Base-by-base conservation (phyloP, 2,797 vertebrate species). In the Vipera ursinii region DNA sequence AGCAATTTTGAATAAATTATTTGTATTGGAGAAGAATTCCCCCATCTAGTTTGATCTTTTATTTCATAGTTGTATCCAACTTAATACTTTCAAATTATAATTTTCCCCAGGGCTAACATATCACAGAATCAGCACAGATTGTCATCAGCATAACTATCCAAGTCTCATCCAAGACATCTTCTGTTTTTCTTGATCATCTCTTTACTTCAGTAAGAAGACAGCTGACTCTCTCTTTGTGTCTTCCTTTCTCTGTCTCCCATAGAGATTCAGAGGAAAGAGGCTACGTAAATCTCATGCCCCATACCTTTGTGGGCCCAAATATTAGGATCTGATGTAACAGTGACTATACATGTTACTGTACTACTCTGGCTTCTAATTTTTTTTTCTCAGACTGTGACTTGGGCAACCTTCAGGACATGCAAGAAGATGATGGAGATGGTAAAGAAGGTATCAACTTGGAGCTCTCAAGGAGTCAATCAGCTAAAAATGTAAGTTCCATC, bases 341-440 rank as follows among this genome's bases (percentile, higher is more conserved):
- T 32, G 20, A 82, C 6, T 88, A 15, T 14, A 20, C 63, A 65
- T 38, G 24, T 15, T 63, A 57, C 48, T 48, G 90, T 48, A 26
- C 51, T 92, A 51, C 14, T 91, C 53, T 93, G 2, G 0, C 0
- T 60, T 91, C 87, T 92, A 7, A 91, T 7, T 22, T 57, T 53
- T 48, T 2, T 48, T 2, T 59, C 59, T 4, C 96, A 99, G 99
- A 99, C 96, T 99, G 99, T 97, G 98, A 99, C 96, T 96, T 99
- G 96, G 97, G 98, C 93, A 98, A 98, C 95, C 98, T 99, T 96
- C 98, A 97, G 96, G 98, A 98, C 61, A 98, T 98, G 97, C 98
- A 99, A 15, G 98, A 98, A 94, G 99, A 99, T 2, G 98, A 98
- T 6, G 98, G 98, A 60, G 98, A 98, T 63, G 90, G 95, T 7